Base-by-base conservation (phyloP, 1,140 invertebrate species). In the Pseudomyrmex dendroicus region DNA sequence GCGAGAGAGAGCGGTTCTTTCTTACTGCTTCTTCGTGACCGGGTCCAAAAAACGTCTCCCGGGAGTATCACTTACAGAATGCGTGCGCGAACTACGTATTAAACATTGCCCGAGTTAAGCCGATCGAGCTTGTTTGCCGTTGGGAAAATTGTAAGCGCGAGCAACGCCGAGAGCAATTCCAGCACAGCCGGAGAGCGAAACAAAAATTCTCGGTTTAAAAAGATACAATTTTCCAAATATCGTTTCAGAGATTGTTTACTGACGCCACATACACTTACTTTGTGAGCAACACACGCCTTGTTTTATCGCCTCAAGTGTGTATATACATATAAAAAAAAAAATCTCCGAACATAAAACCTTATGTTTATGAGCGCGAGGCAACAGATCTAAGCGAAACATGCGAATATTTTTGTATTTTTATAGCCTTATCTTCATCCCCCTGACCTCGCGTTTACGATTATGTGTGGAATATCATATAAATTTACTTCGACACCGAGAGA, bases 21-120 rank as follows among this genome's bases (percentile, higher is more conserved):
- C 70, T 78, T 84, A 56, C 54, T 56, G 17, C 87, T 89, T 76
- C 64, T 85, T 83, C 72, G 62, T 74, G 67, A 73, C 61, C 61
- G 50, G 78, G 46, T 46, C 76, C 52, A 74, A 82, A 35, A 35
- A 87, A 82, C 67, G 64, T 66, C 66, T 52, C 82, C 20, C 25
- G 78, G 67, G 76, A 68, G 68, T 52, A 67, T 44, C 68, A 74
- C 56, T 83, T 61, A 20, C 22, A 20, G 68, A 86, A 86, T 82
- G 57, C 56, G 64, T 46, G 66, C 50, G 56, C 82, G 66, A 62
- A 61, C 50, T 64, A 35, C 35, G 50, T 46, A 56, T 80, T 72
- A 67, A 84, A 73, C 15, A 66, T 84, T 62, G n/a, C n/a, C 46
- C 22, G 25, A 13, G n/a, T 66, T 59, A 62, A 67, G 73, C 15